phyloP scores from a whole-genome alignment of 2,113 vertebrate species.

The Puma concolor region DNA sequence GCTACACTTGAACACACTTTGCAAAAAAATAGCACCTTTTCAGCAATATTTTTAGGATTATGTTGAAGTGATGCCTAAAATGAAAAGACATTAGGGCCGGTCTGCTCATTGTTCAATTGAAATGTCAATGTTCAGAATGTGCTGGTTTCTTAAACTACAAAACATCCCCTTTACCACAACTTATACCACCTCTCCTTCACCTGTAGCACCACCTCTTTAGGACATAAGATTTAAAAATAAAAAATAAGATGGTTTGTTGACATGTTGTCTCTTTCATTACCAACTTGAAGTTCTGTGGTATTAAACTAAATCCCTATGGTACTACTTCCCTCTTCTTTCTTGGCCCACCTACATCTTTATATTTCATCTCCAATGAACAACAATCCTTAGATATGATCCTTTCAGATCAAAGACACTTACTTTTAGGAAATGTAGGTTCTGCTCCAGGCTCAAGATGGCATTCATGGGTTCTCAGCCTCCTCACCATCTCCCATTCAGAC shows the following conservation, averaged over 20 bases:
- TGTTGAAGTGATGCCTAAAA: background rate
- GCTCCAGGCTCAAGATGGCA: background rate
- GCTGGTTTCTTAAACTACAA: background rate
- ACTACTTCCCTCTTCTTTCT: background rate
- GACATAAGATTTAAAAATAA: background rate
- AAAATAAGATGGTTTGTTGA: background rate
- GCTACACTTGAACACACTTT: background rate
- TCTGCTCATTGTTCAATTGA: background rate
- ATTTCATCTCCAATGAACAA: background rate
- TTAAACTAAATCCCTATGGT: background rate
- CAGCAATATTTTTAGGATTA: conserved; percentile 6
- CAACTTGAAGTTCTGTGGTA: background rate
- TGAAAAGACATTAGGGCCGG: background rate
- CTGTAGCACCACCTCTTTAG: background rate
- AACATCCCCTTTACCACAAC: background rate
- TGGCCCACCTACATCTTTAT: background rate
- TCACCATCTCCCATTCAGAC: background rate
- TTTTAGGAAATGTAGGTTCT: background rate
- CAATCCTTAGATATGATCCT: background rate
- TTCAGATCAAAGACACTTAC: background rate
- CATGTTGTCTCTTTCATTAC: background rate
- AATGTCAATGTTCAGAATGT: background rate
- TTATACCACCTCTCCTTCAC: background rate
- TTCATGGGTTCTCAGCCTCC: background rate
- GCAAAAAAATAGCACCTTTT: background rate